Percentiles rank a stretch among this genome's conserved stretches.
Evolutionary conservation across 2,888 invertebrate genomes (phyloP).

Genomic region (Vandiemenella viatica): DNA sequence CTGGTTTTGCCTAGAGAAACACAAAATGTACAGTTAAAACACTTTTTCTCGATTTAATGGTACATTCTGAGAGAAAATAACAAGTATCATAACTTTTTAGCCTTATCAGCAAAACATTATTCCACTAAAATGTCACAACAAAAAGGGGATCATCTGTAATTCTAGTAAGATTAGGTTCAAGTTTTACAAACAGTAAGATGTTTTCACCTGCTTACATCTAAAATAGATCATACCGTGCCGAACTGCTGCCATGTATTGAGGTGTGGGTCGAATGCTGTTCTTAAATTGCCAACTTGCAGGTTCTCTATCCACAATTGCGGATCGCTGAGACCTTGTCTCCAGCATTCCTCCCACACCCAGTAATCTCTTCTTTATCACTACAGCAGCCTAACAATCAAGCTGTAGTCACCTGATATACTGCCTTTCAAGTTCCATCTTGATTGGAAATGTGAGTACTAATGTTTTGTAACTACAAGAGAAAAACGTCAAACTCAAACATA

Average conservation of each 20-base stretch:
- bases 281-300: slow-evolving; percentile 11
- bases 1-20: slow-evolving; percentile 56
- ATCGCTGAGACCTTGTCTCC: slow-evolving; percentile 12
- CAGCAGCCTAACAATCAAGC: neutral
- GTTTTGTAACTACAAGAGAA: slow-evolving; percentile 2
- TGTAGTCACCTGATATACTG: slow-evolving; percentile 8
- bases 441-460: neutral
- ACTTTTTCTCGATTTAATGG: too few relatives aligned
- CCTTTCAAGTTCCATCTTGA: neutral
- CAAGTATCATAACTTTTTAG: too few relatives aligned
- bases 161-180: too few relatives aligned
- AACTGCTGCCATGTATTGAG: slow-evolving; percentile 34
- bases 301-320: slow-evolving; percentile 6
- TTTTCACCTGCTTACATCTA: too few relatives aligned
- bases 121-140: too few relatives aligned
- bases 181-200: too few relatives aligned
- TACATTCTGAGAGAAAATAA: too few relatives aligned
- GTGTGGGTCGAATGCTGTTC: slow-evolving; percentile 11
- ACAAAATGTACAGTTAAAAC: too few relatives aligned
- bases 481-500: neutral
- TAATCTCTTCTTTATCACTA: neutral
- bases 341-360: slow-evolving; percentile 10
- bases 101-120: too few relatives aligned
- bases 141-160: too few relatives aligned
- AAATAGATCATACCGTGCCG: slow-evolving; percentile 34